Evolutionary conservation across 2,113 vertebrate genomes (phyloP).

Genomic region (Mustela lutreola): DNA sequence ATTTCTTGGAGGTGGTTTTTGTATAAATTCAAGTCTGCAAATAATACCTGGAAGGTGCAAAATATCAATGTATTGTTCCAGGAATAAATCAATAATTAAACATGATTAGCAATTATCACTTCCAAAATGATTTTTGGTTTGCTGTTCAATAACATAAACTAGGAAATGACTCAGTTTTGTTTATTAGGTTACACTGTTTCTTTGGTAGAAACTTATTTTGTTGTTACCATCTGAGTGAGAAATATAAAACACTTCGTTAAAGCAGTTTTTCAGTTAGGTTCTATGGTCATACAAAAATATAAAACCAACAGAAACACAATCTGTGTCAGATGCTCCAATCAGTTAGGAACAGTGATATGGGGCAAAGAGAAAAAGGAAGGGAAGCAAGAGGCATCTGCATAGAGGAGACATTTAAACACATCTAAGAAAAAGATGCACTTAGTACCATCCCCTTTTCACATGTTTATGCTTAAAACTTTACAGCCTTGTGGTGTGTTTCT

Average conservation of each 20-base stretch:
- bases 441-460: no score
- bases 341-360: neutral
- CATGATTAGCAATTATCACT: neutral
- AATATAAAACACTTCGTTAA: neutral
- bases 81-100: no score
- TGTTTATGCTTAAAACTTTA: no score
- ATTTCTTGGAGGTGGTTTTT: no score
- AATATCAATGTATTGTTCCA: no score
- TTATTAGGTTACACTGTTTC: neutral
- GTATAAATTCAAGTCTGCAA: no score
- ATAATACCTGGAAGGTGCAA: no score
- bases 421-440: neutral
- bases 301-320: neutral
- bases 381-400: neutral
- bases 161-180: neutral
- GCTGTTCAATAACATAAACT: neutral
- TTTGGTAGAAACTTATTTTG: neutral
- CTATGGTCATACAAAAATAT: neutral
- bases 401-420: neutral
- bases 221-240: neutral
- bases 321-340: neutral
- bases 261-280: neutral
- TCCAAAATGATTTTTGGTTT: neutral
- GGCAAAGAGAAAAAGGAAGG: neutral
- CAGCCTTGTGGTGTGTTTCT: no score